These are phyloP conservation scores for Oryzias melastigma DNA, from an alignment of 2,113 vertebrate genomes.

Conservation along the genomic window DNA sequence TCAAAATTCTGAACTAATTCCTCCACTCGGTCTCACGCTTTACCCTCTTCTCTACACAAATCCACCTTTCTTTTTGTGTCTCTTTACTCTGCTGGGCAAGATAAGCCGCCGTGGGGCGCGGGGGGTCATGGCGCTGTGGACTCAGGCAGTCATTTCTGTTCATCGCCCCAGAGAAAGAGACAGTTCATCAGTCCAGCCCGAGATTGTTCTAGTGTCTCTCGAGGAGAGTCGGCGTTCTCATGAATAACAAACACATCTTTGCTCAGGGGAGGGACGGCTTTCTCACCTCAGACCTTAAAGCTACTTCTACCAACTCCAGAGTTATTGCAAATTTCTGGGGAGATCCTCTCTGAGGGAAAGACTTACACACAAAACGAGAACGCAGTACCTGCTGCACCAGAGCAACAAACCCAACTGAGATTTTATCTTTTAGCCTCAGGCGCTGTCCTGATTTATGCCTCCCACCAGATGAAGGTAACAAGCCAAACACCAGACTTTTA, in stretches of 20 bases:
- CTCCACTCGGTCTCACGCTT: slow-evolving; percentile 22
- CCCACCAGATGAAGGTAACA: slow-evolving; percentile 7
- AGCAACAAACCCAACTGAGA: slow-evolving; percentile 11
- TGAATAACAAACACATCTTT: slow-evolving; percentile 55
- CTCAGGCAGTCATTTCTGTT: slow-evolving; percentile 36
- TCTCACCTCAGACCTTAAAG: slow-evolving; percentile 39
- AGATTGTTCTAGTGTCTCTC: slow-evolving; percentile 45
- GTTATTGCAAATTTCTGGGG: slow-evolving; percentile 53
- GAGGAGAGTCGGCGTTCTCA: slow-evolving; percentile 37
- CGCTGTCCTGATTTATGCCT: slow-evolving; percentile 15
- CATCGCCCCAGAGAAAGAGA: slow-evolving; percentile 9
- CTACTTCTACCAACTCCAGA: slow-evolving; percentile 34
- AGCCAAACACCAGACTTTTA: slow-evolving; percentile 6
- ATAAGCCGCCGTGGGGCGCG: slow-evolving; percentile 41
- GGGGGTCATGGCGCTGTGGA: slow-evolving; percentile 23
- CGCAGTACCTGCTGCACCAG: slow-evolving; percentile 2
- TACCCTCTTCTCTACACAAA: slow-evolving; percentile 9
- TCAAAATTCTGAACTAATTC: slow-evolving; percentile 59
- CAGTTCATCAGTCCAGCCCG: slow-evolving; percentile 30
- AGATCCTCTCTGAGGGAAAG: slow-evolving; percentile 37
- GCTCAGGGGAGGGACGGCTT: slow-evolving; percentile 29
- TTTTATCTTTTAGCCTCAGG: background rate
- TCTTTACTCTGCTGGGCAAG: slow-evolving; percentile 29
- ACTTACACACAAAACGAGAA: slow-evolving; percentile 9
- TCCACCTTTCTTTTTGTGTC: slow-evolving; percentile 11